A percentile compares a stretch with the other conserved stretches of the same genome.
Conservation (phyloP, 2,888 invertebrate species). For the Elegia similella region DNA sequence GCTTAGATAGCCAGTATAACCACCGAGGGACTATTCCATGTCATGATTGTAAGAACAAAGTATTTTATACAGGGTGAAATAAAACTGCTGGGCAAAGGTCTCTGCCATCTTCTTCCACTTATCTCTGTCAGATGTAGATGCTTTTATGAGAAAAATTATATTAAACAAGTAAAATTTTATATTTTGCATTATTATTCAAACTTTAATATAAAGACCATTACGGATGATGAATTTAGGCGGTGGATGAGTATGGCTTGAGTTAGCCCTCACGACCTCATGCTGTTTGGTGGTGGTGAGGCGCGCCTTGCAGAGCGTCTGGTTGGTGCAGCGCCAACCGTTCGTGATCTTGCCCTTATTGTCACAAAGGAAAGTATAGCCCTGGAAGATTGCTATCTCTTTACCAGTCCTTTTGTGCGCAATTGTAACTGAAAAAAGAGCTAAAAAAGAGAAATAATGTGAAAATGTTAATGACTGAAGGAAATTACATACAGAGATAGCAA, state of each 20-base stretch:
- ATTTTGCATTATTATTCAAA: not conserved
- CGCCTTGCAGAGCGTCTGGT: conserved; percentile 13
- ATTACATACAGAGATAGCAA: not conserved
- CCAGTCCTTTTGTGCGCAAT: conserved; percentile 18
- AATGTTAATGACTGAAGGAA: not conserved
- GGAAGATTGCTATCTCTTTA: conserved; percentile 17
- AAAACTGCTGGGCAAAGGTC: too few species aligned
- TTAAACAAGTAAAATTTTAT: not conserved
- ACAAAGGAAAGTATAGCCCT: conserved; percentile 19
- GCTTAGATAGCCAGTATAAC: too few species aligned
- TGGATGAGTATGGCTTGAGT: conserved; percentile 12
- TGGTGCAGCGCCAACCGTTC: conserved; percentile 19
- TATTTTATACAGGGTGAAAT: too few species aligned
- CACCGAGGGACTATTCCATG: too few species aligned
- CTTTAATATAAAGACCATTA: conserved; percentile 3
- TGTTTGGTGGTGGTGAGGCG: conserved; percentile 11
- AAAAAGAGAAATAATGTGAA: not conserved
- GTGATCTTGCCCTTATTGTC: not conserved
- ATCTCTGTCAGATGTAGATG: too few species aligned
- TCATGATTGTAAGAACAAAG: too few species aligned
- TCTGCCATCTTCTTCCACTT: too few species aligned
- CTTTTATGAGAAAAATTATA: not conserved
- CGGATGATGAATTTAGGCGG: conserved; percentile 9
- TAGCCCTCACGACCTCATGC: not conserved
- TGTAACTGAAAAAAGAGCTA: conserved; percentile 16